A percentile compares a stretch with the other conserved stretches of the same genome.
Evolutionary conservation across 1,140 invertebrate genomes (phyloP).

Genomic region (Trialeurodes vaporariorum): DNA sequence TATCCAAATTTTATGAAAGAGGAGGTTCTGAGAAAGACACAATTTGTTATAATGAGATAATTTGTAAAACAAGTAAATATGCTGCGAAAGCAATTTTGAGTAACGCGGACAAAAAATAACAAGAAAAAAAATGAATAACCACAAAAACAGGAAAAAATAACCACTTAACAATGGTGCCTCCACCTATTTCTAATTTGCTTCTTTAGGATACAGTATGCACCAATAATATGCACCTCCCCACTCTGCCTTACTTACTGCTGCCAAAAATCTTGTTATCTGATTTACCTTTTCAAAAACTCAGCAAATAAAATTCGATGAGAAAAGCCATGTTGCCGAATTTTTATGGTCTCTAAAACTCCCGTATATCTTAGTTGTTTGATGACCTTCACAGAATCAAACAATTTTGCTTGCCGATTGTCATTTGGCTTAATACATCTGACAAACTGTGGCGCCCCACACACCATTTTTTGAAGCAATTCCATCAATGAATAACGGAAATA

Average conservation of each 20-base stretch:
- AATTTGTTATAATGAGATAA: neutral
- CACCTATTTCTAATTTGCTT: no score
- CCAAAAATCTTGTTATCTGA: no score
- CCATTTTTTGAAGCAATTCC: slow-evolving; percentile 75
- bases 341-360: slow-evolving; percentile 69
- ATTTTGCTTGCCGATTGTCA: slow-evolving; percentile 50
- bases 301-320: slow-evolving; percentile 65
- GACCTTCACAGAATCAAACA: slow-evolving; percentile 59
- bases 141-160: neutral
- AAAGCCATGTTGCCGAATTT: slow-evolving; percentile 67
- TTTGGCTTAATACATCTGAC: slow-evolving; percentile 77
- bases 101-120: no score
- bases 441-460: slow-evolving; percentile 65
- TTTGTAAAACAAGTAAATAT: neutral
- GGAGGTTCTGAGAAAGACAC: no score
- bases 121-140: neutral
- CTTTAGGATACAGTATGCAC: no score
- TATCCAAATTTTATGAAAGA: no score
- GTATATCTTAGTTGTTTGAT: slow-evolving; percentile 64
- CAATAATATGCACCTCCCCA: no score
- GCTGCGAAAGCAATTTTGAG: no score
- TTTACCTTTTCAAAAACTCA: slow-evolving; percentile 64
- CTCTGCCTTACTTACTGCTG: no score
- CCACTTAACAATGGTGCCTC: no score
- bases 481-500: slow-evolving; percentile 75